These are phyloP conservation scores for Crenuchus spilurus DNA, from an alignment of 2,797 vertebrate species.

Conservation along the genomic window DNA sequence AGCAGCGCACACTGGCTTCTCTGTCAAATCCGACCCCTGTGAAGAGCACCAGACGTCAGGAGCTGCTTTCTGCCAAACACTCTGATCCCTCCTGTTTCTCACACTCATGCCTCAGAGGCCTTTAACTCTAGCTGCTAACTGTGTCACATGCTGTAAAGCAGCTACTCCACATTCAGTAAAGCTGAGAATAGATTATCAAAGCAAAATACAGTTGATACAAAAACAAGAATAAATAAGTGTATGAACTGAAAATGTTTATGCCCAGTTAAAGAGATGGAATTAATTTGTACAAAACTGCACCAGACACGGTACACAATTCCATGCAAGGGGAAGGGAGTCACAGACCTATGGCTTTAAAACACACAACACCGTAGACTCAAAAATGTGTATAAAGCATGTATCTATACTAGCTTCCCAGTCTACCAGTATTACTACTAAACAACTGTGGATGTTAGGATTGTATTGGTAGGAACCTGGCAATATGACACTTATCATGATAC, in stretches of 20 bases:
- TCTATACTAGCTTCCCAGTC: too few relatives aligned
- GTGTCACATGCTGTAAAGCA: not conserved
- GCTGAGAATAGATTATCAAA: not conserved
- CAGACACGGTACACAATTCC: conserved; percentile 37
- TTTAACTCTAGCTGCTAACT: not conserved
- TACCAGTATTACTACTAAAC: not conserved
- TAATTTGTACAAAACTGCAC: conserved; percentile 16
- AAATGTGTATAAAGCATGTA: not conserved
- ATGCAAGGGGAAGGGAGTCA: conserved; percentile 45
- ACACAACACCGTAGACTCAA: too few relatives aligned
- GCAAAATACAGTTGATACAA: too few relatives aligned
- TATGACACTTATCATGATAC: too few relatives aligned
- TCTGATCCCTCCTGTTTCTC: conserved; percentile 55
- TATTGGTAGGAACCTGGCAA: too few relatives aligned
- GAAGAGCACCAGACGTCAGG: conserved; percentile 71
- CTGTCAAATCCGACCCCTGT: conserved; percentile 98
- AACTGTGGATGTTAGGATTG: not conserved
- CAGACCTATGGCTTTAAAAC: conserved; percentile 19
- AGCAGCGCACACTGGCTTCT: conserved; percentile 98
- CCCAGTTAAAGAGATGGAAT: conserved; percentile 9
- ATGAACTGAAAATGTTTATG: not conserved
- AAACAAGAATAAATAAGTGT: not conserved
- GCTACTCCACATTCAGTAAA: not conserved
- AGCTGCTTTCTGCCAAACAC: conserved; percentile 64
- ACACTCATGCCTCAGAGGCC: conserved; percentile 40